Conservation (phyloP, 2,797 vertebrate species). For the Malacoctenus gilli region DNA sequence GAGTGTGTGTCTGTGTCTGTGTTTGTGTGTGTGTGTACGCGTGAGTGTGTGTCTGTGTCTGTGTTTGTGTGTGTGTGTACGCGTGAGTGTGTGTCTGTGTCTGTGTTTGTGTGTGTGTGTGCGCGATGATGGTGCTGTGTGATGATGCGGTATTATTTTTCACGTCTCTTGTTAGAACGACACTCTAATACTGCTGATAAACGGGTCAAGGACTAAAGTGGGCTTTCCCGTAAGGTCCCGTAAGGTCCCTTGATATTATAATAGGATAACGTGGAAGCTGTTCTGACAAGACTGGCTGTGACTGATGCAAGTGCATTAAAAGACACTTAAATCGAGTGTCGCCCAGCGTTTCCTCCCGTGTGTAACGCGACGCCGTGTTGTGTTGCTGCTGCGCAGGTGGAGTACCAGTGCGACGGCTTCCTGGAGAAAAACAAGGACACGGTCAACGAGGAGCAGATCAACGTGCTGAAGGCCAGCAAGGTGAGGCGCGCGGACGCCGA, state of each 20-base stretch:
- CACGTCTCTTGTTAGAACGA: too few species aligned
- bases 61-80: too few species aligned
- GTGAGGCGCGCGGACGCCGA: slow-evolving; percentile 69
- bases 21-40: too few species aligned
- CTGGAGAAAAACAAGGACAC: slow-evolving; percentile 99
- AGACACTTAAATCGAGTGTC: not conserved
- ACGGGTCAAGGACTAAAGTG: slow-evolving; percentile 13
- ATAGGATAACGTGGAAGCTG: not conserved
- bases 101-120: too few species aligned
- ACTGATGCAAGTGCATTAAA: slow-evolving; percentile 4
- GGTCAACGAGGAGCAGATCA: slow-evolving; percentile 97
- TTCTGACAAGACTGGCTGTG: slow-evolving; percentile 2
- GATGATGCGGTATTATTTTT: too few species aligned
- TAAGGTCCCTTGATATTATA: slow-evolving; percentile 15
- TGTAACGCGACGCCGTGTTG: slow-evolving; percentile 19
- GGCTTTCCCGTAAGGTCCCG: slow-evolving; percentile 8
- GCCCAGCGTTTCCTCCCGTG: not conserved
- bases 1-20: too few species aligned
- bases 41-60: too few species aligned
- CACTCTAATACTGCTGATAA: slow-evolving; percentile 53
- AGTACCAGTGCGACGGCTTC: slow-evolving; percentile 98
- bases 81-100: too few species aligned
- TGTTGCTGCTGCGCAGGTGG: slow-evolving; percentile 83
- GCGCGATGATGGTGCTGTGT: too few species aligned
- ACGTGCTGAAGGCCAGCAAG: slow-evolving; percentile 97